Percentiles rank a stretch among this genome's conserved stretches.
Evolutionary conservation across 2,113 vertebrate genomes (phyloP).

Genomic region (Nothocercus nigrocapillus): DNA sequence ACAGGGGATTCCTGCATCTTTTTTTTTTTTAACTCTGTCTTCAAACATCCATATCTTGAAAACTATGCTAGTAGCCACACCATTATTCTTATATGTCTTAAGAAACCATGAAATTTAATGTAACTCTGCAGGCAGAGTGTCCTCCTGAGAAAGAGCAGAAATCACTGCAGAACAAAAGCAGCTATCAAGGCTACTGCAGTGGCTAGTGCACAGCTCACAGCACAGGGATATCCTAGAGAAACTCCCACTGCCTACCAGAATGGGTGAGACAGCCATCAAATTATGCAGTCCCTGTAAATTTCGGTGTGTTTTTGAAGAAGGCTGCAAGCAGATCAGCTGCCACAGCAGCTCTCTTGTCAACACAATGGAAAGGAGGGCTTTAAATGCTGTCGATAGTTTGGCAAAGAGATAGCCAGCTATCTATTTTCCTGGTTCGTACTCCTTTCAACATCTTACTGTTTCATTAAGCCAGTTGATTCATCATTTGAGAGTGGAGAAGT

Average conservation of each 20-base stretch:
- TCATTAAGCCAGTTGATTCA: conserved; percentile 57
- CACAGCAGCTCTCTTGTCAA: not conserved
- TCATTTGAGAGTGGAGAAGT: conserved; percentile 24
- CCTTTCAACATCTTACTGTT: conserved; percentile 16
- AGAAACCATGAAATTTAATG: not conserved
- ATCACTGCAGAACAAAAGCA: not conserved
- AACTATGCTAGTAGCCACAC: not conserved
- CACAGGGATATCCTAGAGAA: not conserved
- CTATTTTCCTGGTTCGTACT: not conserved
- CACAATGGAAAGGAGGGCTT: not conserved
- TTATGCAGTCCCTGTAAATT: not conserved
- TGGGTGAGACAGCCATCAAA: not conserved
- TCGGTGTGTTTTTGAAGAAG: not conserved
- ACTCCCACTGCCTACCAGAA: not conserved
- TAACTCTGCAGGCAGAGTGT: not conserved
- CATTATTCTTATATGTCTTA: not conserved
- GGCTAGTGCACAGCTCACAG: accelerated
- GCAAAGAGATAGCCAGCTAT: not conserved
- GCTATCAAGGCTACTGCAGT: not conserved
- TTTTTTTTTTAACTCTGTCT: not conserved
- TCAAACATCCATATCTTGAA: not conserved
- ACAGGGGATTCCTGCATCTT: not conserved
- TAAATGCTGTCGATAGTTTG: not conserved
- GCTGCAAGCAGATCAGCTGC: not conserved
- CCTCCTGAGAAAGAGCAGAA: not conserved